Percentiles rank a stretch among this genome's conserved stretches.
Conservation (phyloP, 2,797 vertebrate genomes). For the Spinus olivaceus region DNA sequence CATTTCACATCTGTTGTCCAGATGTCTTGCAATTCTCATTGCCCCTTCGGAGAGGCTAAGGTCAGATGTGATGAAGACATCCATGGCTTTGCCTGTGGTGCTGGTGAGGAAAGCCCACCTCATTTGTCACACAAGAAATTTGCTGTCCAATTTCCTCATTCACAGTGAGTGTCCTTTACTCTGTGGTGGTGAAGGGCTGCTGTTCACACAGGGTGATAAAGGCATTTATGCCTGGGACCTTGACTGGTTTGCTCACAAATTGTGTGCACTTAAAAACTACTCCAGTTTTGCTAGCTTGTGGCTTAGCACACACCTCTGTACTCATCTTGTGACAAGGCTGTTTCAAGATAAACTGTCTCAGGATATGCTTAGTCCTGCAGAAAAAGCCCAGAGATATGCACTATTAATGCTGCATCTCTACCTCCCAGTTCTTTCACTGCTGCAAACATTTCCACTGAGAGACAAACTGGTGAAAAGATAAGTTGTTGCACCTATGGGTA, state of each 20-base stretch:
- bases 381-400: not conserved
- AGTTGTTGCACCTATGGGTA: not conserved
- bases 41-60: not conserved
- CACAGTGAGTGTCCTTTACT: not conserved
- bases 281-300: not conserved
- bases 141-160: accelerated
- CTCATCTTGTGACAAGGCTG: not conserved
- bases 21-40: not conserved
- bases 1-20: conserved; percentile 20
- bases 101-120: not conserved
- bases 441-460: not conserved
- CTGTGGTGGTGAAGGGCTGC: not conserved
- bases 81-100: not conserved
- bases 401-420: not conserved
- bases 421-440: not conserved
- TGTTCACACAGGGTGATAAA: not conserved
- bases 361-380: not conserved
- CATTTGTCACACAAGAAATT: not conserved
- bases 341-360: not conserved
- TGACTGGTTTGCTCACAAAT: not conserved
- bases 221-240: not conserved
- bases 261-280: not conserved
- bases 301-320: not conserved
- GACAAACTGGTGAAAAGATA: not conserved
- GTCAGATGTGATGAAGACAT: not conserved